Percentiles rank a stretch among this genome's conserved stretches.
phyloP scores from a whole-genome alignment of 2,113 vertebrate species.

The Alosa alosa region DNA sequence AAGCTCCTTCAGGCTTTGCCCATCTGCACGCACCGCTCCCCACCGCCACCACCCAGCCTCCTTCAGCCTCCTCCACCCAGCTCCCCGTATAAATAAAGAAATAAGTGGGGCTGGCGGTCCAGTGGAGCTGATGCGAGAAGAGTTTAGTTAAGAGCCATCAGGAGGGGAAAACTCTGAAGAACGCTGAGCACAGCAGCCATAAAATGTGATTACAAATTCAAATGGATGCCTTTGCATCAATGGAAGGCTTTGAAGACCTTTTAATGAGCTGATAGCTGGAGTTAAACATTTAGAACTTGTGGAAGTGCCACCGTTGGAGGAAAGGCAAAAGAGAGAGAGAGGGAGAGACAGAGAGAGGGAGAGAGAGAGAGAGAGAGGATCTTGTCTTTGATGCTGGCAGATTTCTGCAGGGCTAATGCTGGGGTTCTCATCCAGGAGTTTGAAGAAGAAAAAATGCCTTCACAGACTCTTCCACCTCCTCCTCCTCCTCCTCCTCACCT shows the following conservation, averaged over 20 bases:
- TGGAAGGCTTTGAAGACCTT: conserved; percentile 81
- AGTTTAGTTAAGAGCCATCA: conserved; percentile 52
- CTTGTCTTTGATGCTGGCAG: conserved; percentile 81
- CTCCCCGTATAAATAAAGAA: neutral
- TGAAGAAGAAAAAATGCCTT: conserved; percentile 19
- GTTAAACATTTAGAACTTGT: conserved; percentile 76
- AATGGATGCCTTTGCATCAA: conserved; percentile 90
- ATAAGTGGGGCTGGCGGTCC: neutral
- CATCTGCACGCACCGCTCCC: neutral
- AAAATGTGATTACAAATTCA: conserved; percentile 87
- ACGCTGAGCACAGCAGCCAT: conserved; percentile 75
- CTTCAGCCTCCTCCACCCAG: neutral
- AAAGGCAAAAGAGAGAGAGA: conserved; percentile 22
- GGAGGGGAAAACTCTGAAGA: conserved; percentile 60
- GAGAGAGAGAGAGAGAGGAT: neutral
- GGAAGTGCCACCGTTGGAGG: conserved; percentile 72
- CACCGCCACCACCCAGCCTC: neutral
- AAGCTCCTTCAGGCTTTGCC: neutral
- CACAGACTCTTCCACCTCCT: conserved; percentile 4
- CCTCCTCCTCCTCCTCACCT: conserved; percentile 9
- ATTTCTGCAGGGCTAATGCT: conserved; percentile 80
- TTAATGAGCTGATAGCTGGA: conserved; percentile 83
- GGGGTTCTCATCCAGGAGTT: conserved; percentile 28
- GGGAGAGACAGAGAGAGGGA: neutral
- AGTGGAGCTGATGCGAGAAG: neutral